Evolutionary conservation across 2,888 invertebrate genomes (phyloP), one percentile per base, ranked within the genome.

Genomic region (Lomographa bimaculata): DNA sequence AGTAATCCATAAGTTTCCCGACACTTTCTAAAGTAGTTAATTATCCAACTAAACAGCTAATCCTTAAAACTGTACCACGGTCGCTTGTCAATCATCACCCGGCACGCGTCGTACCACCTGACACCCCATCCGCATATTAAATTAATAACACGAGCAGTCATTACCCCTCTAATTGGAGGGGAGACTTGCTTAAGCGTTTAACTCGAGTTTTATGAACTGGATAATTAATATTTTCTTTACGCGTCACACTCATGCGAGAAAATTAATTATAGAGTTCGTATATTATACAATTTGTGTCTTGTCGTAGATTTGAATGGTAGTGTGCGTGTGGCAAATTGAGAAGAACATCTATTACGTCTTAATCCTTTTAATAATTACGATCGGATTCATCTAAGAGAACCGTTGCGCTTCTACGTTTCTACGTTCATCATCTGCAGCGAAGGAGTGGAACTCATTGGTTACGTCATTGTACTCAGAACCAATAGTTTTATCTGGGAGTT

Each of bases 71-170:
- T 21, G 30, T 30, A 21, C 26, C 25, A 35, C 7, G 12, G 19
- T 27, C 19, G 7, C 26, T 30, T 35, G 34, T 41, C 41, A 35
- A 18, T 41, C 41, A 41, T 41, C 35, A 24, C 14, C 2, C 33
- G 35, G 27, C 58, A 43, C 36, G 42, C 42, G 42, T 32, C 42
- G 26, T 23, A 30, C 34, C 40, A 43, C 74, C 42, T 43, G 42
- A 43, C 32, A 27, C 42, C 30, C 17, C 33, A 28, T 69, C 79
- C 84, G 84, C 77, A 85, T 89, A 89, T 87, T 86, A 87, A 87
- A 86, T 86, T 89, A 87, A 89, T 89, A 89, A 89, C 84, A 83
- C 67, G 79, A 82, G 79, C 84, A 73, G 77, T 84, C 78, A 86
- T 86, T 86, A 85, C 74, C 76, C 78, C 61, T 55, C 84, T 87